phyloP scores from a whole-genome alignment of 37 sponge, comb jelly and placozoan species.

The Bolinopsis microptera region DNA sequence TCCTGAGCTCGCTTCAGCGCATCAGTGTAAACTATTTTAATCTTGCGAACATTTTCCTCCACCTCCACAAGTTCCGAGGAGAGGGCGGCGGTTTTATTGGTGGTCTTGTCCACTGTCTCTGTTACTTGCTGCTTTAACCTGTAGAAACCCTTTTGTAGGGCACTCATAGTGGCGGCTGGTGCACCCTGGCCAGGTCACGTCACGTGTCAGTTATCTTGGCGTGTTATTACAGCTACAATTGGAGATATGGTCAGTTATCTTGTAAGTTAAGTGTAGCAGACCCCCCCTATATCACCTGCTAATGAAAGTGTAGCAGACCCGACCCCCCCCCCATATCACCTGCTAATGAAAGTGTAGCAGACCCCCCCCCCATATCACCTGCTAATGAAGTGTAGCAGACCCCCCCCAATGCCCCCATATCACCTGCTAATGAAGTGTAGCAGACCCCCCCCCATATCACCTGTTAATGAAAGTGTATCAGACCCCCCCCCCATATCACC shows the following conservation, averaged over 20 bases:
- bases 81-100: slow-evolving; percentile 13
- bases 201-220: background rate
- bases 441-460: too few species aligned
- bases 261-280: background rate
- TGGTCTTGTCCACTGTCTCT: slow-evolving; percentile 61
- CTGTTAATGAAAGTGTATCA: too few species aligned
- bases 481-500: too few species aligned
- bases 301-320: too few species aligned
- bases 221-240: background rate
- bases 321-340: too few species aligned
- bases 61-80: slow-evolving; percentile 53
- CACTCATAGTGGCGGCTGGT: background rate
- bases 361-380: too few species aligned
- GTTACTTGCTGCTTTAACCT: background rate
- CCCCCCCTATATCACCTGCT: too few species aligned
- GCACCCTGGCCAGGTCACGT: background rate
- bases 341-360: too few species aligned
- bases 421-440: too few species aligned
- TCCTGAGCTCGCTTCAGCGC: slow-evolving; percentile 44
- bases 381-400: too few species aligned
- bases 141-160: slow-evolving; percentile 47
- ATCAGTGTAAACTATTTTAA: slow-evolving; percentile 55
- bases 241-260: background rate
- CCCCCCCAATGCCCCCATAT: too few species aligned
- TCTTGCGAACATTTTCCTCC: slow-evolving; percentile 50